Conservation (phyloP, 2,797 vertebrate species). For the Pelodytes ibericus region DNA sequence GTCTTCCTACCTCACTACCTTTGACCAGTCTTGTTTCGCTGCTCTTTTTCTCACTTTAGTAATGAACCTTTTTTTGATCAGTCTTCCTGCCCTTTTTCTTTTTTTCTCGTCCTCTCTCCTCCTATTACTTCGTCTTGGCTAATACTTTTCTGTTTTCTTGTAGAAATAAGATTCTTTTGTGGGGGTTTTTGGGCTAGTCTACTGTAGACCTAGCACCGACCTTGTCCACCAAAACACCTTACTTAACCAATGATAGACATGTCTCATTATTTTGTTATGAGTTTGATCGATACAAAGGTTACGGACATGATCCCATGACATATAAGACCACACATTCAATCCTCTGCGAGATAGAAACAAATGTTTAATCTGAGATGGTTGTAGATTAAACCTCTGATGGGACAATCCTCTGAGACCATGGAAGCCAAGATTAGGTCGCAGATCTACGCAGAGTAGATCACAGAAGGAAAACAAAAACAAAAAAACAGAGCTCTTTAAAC, state of each 20-base stretch:
- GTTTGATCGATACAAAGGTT: conserved; percentile 22
- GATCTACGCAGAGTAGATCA: conserved; percentile 18
- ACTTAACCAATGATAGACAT: background rate
- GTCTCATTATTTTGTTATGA: conserved; percentile 17
- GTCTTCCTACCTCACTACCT: too few relatives aligned
- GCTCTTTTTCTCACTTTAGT: too few relatives aligned
- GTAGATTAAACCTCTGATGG: conserved; percentile 23
- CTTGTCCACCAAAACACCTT: background rate
- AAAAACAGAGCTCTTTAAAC: too few relatives aligned
- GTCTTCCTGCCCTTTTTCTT: too few relatives aligned
- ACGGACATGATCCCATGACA: conserved; percentile 9
- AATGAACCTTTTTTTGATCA: too few relatives aligned
- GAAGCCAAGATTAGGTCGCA: background rate
- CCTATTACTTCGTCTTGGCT: too few relatives aligned
- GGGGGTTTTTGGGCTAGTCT: too few relatives aligned
- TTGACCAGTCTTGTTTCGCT: too few relatives aligned
- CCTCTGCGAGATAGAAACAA: conserved; percentile 20
- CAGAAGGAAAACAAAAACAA: background rate
- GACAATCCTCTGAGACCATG: background rate
- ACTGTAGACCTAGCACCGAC: background rate
- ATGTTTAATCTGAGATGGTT: background rate
- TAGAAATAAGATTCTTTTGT: too few relatives aligned
- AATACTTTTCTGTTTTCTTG: too few relatives aligned
- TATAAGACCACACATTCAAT: conserved; percentile 13
- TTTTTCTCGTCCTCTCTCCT: too few relatives aligned